phyloP scores from a whole-genome alignment of 2,797 vertebrate genomes.

The Macropus fuliginosus region DNA sequence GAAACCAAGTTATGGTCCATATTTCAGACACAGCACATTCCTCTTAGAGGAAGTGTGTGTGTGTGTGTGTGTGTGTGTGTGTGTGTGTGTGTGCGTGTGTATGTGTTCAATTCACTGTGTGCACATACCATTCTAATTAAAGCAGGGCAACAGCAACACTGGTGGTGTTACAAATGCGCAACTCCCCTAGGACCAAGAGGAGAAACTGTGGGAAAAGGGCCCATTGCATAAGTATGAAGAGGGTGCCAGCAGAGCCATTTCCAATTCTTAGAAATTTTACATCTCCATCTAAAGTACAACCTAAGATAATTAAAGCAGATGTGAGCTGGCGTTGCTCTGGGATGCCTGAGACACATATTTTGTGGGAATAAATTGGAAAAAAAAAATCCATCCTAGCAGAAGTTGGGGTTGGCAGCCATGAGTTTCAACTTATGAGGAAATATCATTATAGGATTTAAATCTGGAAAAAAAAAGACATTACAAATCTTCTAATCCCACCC shows the following conservation, averaged over 20 bases:
- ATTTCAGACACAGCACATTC: not conserved
- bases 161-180: constrained; percentile 45
- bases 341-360: constrained; percentile 29
- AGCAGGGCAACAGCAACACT: constrained; percentile 39
- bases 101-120: not conserved
- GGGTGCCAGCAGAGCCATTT: constrained; percentile 53
- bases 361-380: constrained; percentile 28
- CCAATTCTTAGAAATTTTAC: constrained; percentile 69
- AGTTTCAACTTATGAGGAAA: constrained; percentile 50
- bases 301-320: constrained; percentile 73
- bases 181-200: constrained; percentile 44
- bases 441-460: not conserved
- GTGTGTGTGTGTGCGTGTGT: not conserved
- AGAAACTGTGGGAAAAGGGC: constrained; percentile 56
- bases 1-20: not conserved
- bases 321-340: constrained; percentile 56
- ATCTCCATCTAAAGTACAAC: constrained; percentile 58
- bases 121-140: constrained; percentile 34
- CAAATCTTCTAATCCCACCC: not conserved
- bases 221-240: constrained; percentile 53
- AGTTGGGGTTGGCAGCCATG: constrained; percentile 25
- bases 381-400: constrained; percentile 37
- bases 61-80: not conserved
- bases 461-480: not conserved
- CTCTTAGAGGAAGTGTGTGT: not conserved